These are phyloP conservation scores for Pseudoips prasinana DNA, from an alignment of 2,888 invertebrate species.

Conservation along the genomic window DNA sequence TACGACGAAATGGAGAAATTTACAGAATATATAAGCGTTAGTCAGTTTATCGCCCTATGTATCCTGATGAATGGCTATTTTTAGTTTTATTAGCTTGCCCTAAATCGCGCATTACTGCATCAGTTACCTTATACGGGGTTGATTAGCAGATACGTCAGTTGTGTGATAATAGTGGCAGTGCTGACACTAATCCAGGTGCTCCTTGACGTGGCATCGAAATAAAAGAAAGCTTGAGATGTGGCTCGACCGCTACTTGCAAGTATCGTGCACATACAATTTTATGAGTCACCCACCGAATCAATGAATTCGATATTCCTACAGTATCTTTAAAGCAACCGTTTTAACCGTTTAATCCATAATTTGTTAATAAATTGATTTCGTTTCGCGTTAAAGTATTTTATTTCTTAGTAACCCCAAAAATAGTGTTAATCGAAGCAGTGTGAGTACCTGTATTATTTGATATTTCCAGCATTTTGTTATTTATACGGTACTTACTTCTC, in stretches of 20 bases:
- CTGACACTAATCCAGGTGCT: slow-evolving; percentile 52
- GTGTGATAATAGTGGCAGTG: slow-evolving; percentile 42
- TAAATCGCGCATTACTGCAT: slow-evolving; percentile 32
- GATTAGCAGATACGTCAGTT: slow-evolving; percentile 40
- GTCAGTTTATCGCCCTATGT: slow-evolving; percentile 29
- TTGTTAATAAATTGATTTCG: slow-evolving; percentile 10
- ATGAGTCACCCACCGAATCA: slow-evolving; percentile 37
- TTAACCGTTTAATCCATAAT: background rate
- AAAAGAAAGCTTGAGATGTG: slow-evolving; percentile 62
- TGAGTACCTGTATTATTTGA: too few species aligned
- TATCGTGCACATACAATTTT: slow-evolving; percentile 25
- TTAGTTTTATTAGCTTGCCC: slow-evolving; percentile 26
- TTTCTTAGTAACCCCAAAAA: too few species aligned
- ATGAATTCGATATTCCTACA: slow-evolving; percentile 19
- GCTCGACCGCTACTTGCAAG: slow-evolving; percentile 27
- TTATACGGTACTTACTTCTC: too few species aligned
- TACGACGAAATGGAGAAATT: background rate
- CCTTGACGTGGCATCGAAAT: slow-evolving; percentile 52
- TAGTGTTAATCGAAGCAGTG: too few species aligned
- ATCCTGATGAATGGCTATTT: slow-evolving; percentile 27
- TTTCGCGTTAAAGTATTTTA: too few species aligned
- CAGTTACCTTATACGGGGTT: slow-evolving; percentile 31
- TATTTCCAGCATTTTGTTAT: too few species aligned
- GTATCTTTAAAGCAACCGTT: slow-evolving; percentile 7
- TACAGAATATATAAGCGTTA: slow-evolving; percentile 13